Base-by-base conservation (phyloP, 2,888 invertebrate species). In the Idaea biselata region DNA sequence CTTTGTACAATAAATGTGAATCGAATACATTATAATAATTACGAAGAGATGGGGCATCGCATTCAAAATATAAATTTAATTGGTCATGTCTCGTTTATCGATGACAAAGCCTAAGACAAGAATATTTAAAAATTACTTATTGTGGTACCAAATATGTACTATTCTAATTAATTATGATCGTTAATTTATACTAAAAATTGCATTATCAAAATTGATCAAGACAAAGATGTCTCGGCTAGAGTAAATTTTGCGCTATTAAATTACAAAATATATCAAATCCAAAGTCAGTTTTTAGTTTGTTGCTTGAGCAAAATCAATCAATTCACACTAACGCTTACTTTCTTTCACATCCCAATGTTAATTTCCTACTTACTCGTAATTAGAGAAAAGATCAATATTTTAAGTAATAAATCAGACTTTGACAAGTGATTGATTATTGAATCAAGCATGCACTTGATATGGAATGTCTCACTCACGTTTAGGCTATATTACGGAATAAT, bases 401-500 rank as follows among this genome's bases (percentile, higher is more conserved):
- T 56, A 58, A 33, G 58, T 14, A 3, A 25, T 16, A 58, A 58
- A 33, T 58, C 44, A 58, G 58, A 58, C 44, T 58, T 58, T 44
- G 18, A 58, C 6, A 16, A 58, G 16, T 44, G 17, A 32, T n/a
- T 58, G 16, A 25, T 58, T 58, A 44, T 14, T 44, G 8, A 44
- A 11, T 72, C 71, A 71, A 74, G 73, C 72, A 75, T 76, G 74
- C 74, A 77, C 79, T 86, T 83, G 91, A 92, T 92, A 92, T 92
- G 92, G 92, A 92, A 92, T 92, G 92, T 92, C 92, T 91, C 91
- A 89, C 86, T 89, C 83, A 80, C 81, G 70, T 86, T 83, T 82
- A 89, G 83, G 86, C 86, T 87, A 84, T 84, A 25, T 75, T 84
- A 83, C 81, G 81, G 84, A 82, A 78, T 74, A 75, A 72, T 14